These are phyloP conservation scores for Otocyon megalotis DNA, from an alignment of 2,113 vertebrate species.

Conservation along the genomic window DNA sequence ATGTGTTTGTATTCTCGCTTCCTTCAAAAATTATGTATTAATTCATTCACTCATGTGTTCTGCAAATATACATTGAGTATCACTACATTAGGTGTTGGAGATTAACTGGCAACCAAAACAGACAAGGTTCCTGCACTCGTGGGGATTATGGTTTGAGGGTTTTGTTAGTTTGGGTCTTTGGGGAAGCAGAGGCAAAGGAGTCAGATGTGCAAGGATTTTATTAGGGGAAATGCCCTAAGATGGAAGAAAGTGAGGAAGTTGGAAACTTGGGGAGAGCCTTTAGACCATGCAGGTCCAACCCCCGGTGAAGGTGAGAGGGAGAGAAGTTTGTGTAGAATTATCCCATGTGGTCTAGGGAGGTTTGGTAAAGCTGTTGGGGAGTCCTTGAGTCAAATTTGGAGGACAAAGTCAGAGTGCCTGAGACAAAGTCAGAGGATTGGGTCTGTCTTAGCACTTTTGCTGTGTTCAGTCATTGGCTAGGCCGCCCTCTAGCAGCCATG, in stretches of 20 bases:
- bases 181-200: not conserved
- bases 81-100: not conserved
- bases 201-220: not conserved
- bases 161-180: not conserved
- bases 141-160: too few relatives aligned
- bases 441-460: not conserved
- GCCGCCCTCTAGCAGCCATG: fast-evolving
- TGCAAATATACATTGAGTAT: not conserved
- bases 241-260: not conserved
- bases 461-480: not conserved
- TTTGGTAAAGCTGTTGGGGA: not conserved
- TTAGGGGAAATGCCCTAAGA: not conserved
- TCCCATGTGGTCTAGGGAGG: not conserved
- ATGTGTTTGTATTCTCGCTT: not conserved
- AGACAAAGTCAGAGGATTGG: not conserved
- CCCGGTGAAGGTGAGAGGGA: not conserved
- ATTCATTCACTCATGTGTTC: not conserved
- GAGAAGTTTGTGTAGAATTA: not conserved
- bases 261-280: not conserved
- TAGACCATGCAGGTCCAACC: too few relatives aligned
- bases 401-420: not conserved
- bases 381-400: not conserved
- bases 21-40: not conserved
- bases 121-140: not conserved
- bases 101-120: not conserved